These are phyloP conservation scores for Athrips mouffetella DNA, from an alignment of 2,888 invertebrate species.

Conservation along the genomic window DNA sequence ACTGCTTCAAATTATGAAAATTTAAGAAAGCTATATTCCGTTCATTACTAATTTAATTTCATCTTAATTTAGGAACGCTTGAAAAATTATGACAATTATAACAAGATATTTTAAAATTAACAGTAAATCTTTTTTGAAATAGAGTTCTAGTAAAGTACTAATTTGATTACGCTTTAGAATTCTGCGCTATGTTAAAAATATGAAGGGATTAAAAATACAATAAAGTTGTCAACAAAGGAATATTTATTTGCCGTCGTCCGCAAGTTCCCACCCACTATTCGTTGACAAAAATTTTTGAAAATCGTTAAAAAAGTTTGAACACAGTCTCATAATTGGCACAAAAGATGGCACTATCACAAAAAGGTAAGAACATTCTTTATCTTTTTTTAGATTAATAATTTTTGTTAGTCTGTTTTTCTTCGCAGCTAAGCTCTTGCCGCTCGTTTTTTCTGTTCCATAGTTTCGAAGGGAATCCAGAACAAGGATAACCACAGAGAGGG, in stretches of 20 bases:
- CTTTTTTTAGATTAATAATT: constrained; percentile 66
- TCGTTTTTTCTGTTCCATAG: constrained; percentile 58
- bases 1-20: no score
- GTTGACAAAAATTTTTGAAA: constrained; percentile 43
- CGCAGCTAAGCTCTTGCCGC: constrained; percentile 43
- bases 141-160: no score
- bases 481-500: constrained; percentile 38
- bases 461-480: constrained; percentile 40
- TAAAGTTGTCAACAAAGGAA: constrained; percentile 14
- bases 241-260: constrained; percentile 29
- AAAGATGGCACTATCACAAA: constrained; percentile 65
- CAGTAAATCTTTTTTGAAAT: no score
- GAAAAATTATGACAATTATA: no score
- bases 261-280: constrained; percentile 56
- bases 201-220: constrained; percentile 5
- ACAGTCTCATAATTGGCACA: constrained; percentile 71
- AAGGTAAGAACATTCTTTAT: constrained; percentile 56
- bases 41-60: no score
- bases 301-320: constrained; percentile 43
- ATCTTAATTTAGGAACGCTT: no score
- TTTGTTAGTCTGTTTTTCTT: constrained; percentile 60
- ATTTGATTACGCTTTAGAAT: no score
- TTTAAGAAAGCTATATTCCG: no score
- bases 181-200: no score
- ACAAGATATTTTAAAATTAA: no score